These are phyloP conservation scores for Forbesichthys papilliferus DNA, from an alignment of 2,113 vertebrate species.

Conservation along the genomic window DNA sequence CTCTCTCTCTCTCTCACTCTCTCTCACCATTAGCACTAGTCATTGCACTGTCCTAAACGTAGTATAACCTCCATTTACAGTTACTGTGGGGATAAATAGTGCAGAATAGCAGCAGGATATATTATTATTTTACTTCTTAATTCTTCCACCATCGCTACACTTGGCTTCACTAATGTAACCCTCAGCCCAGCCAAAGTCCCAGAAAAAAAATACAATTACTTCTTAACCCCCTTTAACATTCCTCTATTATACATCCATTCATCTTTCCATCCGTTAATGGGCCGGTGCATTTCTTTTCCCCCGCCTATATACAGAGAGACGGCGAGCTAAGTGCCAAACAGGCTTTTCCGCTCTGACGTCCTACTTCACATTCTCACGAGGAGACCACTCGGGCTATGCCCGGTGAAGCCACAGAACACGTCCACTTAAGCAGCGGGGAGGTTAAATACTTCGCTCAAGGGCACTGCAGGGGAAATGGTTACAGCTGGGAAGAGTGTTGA, in stretches of 20 bases:
- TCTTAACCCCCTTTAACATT: conserved; percentile 29
- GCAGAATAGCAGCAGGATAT: conserved; percentile 13
- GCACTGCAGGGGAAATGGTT: not conserved
- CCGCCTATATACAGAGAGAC: conserved; percentile 12
- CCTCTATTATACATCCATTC: conserved; percentile 29
- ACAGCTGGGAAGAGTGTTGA: conserved; percentile 6
- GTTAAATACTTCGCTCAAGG: not conserved
- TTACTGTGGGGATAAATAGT: conserved; percentile 39
- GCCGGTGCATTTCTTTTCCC: not conserved
- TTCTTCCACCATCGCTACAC: no score
- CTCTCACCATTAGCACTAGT: not conserved
- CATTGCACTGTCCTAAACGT: conserved; percentile 14
- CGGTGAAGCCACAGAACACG: not conserved
- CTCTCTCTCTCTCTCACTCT: no score
- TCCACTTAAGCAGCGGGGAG: not conserved
- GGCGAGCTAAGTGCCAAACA: conserved; percentile 4
- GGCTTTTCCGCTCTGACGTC: conserved; percentile 2
- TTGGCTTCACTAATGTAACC: no score
- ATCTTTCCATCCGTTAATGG: not conserved
- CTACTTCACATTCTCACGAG: conserved; percentile 12
- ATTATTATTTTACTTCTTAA: conserved; percentile 2
- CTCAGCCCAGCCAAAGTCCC: conserved; percentile 22
- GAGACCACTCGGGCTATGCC: conserved; percentile 22
- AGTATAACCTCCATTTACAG: conserved; percentile 12
- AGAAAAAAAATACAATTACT: conserved; percentile 48